Conservation (phyloP, 2,888 invertebrate genomes). For the Acronicta alni region DNA sequence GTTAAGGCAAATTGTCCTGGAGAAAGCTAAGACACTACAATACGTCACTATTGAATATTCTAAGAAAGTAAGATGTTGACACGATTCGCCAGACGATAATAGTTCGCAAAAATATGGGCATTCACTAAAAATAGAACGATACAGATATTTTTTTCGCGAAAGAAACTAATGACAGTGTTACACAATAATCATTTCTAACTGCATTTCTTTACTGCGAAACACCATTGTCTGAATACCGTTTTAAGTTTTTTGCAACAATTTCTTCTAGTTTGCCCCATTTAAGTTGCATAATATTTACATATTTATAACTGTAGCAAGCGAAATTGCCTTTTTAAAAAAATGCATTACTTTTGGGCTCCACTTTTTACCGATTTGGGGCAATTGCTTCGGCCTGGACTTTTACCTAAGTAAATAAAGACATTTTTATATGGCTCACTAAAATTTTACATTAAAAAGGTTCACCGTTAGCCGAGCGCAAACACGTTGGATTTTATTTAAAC, state of each 20-base stretch:
- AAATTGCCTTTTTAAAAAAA: constrained; percentile 64
- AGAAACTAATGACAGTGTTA: constrained; percentile 52
- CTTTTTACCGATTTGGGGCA: constrained; percentile 84
- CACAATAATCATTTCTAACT: constrained; percentile 60
- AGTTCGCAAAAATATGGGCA: constrained; percentile 27
- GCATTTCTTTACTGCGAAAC: constrained; percentile 66
- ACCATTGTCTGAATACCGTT: constrained; percentile 64
- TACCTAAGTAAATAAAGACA: constrained; percentile 81
- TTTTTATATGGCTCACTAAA: constrained; percentile 72
- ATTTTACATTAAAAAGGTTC: constrained; percentile 54
- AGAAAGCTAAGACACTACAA: constrained; percentile 30
- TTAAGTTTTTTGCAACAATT: constrained; percentile 67
- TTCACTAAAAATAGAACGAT: constrained; percentile 29
- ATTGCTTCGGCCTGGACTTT: constrained; percentile 66
- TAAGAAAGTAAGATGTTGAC: constrained; percentile 24
- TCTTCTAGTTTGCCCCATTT: constrained; percentile 66
- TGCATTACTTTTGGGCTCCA: constrained; percentile 79
- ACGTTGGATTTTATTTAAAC: constrained; percentile 43
- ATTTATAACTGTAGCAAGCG: constrained; percentile 53
- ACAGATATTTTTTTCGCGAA: constrained; percentile 36
- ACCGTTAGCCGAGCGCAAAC: constrained; percentile 64
- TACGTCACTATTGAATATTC: constrained; percentile 18
- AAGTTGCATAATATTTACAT: constrained; percentile 67
- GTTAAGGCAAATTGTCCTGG: neutral
- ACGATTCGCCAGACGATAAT: constrained; percentile 35